Percentiles rank a stretch among this genome's conserved stretches.
Evolutionary conservation across 2,113 vertebrate species (phyloP).

Genomic region (Sorex fumeus): DNA sequence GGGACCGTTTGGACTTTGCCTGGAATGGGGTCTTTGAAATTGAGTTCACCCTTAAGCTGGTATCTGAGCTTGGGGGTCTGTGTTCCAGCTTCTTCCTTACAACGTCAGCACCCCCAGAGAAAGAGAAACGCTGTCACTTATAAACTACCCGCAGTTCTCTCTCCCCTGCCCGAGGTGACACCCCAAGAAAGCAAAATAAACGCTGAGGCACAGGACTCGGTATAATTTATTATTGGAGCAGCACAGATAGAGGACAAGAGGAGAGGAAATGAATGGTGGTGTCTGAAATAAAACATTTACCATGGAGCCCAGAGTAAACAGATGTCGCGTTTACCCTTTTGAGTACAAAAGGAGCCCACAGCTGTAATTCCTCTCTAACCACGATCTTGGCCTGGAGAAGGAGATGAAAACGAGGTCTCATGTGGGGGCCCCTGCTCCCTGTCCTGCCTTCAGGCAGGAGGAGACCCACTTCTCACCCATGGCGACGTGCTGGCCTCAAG

Average conservation of each 20-base stretch:
- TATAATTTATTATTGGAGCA: conserved; percentile 31
- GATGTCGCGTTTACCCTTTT: conserved; percentile 78
- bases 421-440: background rate
- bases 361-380: conserved; percentile 76
- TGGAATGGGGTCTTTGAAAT: conserved; percentile 15
- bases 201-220: conserved; percentile 54
- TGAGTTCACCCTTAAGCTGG: conserved; percentile 39
- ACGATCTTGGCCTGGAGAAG: conserved; percentile 68
- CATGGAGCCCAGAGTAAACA: conserved; percentile 82
- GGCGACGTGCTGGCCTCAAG: conserved; percentile 59
- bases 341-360: conserved; percentile 77
- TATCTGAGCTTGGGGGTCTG: conserved; percentile 47
- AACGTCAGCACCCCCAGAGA: conserved; percentile 55
- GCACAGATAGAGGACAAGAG: conserved; percentile 37
- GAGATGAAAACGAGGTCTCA: conserved; percentile 67
- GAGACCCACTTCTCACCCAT: conserved; percentile 61
- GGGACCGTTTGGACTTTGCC: conserved; percentile 43
- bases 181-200: conserved; percentile 83
- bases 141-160: conserved; percentile 73
- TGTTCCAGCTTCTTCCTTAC: conserved; percentile 45
- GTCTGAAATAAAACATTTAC: conserved; percentile 78
- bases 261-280: conserved; percentile 67
- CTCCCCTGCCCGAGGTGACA: conserved; percentile 70
- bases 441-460: background rate
- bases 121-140: conserved; percentile 69